phyloP scores from a whole-genome alignment of 2,113 vertebrate species.

The Elachura formosa region DNA sequence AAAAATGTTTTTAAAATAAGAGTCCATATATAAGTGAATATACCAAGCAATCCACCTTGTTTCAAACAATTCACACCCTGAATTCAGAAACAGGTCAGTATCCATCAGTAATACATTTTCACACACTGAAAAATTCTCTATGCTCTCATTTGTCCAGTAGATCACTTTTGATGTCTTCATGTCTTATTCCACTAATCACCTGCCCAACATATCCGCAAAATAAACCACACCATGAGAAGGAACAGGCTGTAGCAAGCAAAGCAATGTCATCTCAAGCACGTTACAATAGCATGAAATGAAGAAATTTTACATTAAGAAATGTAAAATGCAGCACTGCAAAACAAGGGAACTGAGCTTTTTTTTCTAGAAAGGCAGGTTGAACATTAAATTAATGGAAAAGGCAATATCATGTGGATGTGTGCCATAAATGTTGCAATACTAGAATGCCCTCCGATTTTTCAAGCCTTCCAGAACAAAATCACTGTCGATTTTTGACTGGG shows the following conservation, averaged over 20 bases:
- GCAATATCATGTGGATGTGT: background rate
- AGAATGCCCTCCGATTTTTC: background rate
- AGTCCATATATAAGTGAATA: background rate
- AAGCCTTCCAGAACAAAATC: background rate
- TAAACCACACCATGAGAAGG: background rate
- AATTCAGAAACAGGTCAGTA: background rate
- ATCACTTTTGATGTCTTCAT: background rate
- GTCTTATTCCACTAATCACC: background rate
- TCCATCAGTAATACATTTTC: background rate
- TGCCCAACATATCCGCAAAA: background rate
- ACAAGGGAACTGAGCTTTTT: background rate
- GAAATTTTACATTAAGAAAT: too few species aligned
- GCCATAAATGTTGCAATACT: background rate
- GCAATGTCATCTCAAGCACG: background rate
- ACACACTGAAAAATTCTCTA: background rate
- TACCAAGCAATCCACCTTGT: background rate
- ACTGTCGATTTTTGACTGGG: background rate
- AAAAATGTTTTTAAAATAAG: background rate
- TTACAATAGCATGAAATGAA: background rate
- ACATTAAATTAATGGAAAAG: slow-evolving; percentile 15
- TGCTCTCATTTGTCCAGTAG: background rate
- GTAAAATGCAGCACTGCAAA: background rate
- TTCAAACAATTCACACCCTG: background rate
- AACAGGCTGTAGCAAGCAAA: background rate
- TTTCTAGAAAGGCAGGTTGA: slow-evolving; percentile 8